These are phyloP conservation scores for Halcyon chelicuti DNA, from an alignment of 2,797 vertebrate genomes.

Conservation along the genomic window DNA sequence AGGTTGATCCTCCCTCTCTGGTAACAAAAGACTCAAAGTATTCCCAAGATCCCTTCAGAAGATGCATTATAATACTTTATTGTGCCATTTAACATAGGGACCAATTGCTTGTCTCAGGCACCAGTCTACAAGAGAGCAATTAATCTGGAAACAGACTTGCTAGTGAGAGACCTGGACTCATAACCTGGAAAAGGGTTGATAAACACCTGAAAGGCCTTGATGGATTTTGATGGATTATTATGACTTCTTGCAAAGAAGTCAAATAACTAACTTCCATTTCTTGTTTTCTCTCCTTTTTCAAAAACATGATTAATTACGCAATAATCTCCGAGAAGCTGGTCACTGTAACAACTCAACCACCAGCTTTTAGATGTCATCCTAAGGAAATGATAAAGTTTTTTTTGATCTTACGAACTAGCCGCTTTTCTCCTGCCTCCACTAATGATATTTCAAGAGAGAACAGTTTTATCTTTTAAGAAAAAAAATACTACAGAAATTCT, in stretches of 20 bases:
- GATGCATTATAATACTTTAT: not conserved
- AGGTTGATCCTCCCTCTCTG: not conserved
- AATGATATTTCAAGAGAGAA: not conserved
- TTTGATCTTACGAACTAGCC: not conserved
- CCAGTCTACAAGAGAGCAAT: not conserved
- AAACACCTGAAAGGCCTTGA: not conserved
- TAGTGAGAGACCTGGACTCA: not conserved
- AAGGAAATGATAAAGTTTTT: not conserved
- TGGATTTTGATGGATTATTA: not conserved
- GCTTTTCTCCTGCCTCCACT: not conserved
- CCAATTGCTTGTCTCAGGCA: not conserved
- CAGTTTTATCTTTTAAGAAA: not conserved
- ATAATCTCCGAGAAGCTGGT: not conserved
- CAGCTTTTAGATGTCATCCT: not conserved
- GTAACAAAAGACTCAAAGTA: not conserved
- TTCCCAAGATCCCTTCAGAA: not conserved
- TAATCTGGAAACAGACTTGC: not conserved
- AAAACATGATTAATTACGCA: conserved; percentile 24
- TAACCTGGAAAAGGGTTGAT: not conserved
- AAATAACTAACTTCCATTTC: not conserved
- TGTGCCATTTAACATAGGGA: not conserved
- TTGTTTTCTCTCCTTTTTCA: not conserved
- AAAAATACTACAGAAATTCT: not conserved
- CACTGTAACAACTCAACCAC: not conserved
- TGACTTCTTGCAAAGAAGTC: not conserved